Conservation (phyloP, 2,888 invertebrate species). For the Parnassius mnemosyne region DNA sequence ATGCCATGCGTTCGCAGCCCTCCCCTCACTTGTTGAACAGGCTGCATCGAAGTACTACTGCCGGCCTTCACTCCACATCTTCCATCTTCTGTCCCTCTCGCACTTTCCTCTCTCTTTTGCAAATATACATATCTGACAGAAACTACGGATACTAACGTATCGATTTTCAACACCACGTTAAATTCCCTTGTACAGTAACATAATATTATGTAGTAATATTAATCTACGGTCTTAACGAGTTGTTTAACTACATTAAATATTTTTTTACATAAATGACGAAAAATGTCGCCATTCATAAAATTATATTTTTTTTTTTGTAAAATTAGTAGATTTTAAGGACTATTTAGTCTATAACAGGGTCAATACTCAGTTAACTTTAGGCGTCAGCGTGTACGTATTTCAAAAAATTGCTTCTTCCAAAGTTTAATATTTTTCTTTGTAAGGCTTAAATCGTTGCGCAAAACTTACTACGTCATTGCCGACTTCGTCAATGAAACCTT, state of each 20-base stretch:
- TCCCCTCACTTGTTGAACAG: constrained; percentile 68
- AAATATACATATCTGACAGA: constrained; percentile 21
- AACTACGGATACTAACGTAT: constrained; percentile 22
- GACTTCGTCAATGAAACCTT: constrained; percentile 26
- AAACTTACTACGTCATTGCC: constrained; percentile 28
- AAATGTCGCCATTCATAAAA: no score
- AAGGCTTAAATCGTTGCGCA: constrained; percentile 32
- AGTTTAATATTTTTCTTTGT: constrained; percentile 8
- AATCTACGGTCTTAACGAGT: no score
- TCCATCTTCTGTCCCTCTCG: constrained; percentile 29
- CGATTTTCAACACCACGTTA: constrained; percentile 18
- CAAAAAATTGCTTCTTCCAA: background rate
- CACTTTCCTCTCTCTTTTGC: constrained; percentile 22
- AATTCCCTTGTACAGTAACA: no score
- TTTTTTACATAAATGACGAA: no score
- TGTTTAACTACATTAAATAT: no score
- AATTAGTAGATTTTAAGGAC: no score
- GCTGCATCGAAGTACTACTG: constrained; percentile 42
- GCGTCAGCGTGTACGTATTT: background rate
- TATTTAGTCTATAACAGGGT: background rate
- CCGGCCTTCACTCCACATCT: constrained; percentile 47
- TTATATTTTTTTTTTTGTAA: no score
- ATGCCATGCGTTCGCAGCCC: constrained; percentile 67
- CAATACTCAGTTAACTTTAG: background rate
- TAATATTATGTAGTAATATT: no score